These are phyloP conservation scores for Epinotia brunnichana DNA, from an alignment of 2,888 invertebrate genomes.

Conservation along the genomic window DNA sequence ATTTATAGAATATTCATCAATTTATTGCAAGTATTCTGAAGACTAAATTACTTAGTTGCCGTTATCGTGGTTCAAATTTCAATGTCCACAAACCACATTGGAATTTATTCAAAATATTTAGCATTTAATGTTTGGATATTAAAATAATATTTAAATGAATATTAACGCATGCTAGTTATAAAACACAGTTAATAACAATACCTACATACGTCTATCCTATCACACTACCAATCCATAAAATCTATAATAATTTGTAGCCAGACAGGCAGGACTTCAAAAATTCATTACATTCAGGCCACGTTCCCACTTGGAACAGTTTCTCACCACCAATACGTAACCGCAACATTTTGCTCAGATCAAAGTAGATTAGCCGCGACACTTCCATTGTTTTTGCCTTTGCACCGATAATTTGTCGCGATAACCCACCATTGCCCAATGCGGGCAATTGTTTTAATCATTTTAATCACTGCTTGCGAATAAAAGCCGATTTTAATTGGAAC, in stretches of 20 bases:
- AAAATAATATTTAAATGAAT: too few species aligned
- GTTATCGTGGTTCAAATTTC: too few species aligned
- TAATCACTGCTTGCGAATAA: constrained; percentile 29
- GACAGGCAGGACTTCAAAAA: not conserved
- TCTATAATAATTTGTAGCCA: not conserved
- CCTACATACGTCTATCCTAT: not conserved
- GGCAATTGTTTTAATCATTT: constrained; percentile 36
- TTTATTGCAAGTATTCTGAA: too few species aligned
- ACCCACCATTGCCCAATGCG: constrained; percentile 42
- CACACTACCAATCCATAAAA: not conserved
- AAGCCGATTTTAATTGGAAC: constrained; percentile 39
- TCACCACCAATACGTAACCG: constrained; percentile 46
- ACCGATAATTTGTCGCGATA: constrained; percentile 44
- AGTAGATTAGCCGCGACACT: constrained; percentile 41
- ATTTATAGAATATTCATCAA: too few species aligned
- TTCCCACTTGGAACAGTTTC: constrained; percentile 33
- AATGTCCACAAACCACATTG: too few species aligned
- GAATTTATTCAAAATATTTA: too few species aligned
- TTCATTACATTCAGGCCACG: constrained; percentile 24
- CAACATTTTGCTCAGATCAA: constrained; percentile 44
- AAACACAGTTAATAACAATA: too few species aligned
- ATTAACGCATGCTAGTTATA: too few species aligned
- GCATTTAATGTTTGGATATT: too few species aligned
- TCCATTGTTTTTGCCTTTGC: constrained; percentile 43
- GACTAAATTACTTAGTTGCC: too few species aligned